Percentiles rank a stretch among this genome's conserved stretches.
These are phyloP conservation scores for Psammodynastes pulverulentus DNA, from an alignment of 2,113 vertebrate species.

Conservation along the genomic window DNA sequence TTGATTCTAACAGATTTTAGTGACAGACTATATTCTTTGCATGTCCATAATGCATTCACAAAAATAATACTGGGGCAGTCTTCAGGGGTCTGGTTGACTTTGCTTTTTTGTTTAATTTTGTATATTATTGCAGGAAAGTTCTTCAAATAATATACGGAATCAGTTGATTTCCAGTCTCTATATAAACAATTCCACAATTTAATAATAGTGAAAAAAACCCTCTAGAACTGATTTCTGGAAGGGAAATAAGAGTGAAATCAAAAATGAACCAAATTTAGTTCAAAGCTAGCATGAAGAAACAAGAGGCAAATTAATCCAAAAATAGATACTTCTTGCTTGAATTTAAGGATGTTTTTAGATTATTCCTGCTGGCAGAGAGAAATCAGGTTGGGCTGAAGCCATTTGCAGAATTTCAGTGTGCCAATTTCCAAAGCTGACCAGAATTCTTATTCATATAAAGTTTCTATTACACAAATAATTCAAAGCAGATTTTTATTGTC, in stretches of 20 bases:
- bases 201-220: neutral
- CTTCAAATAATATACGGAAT: neutral
- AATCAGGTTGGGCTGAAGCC: slow-evolving; percentile 13
- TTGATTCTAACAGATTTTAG: neutral
- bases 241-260: slow-evolving; percentile 19
- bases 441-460: slow-evolving; percentile 19
- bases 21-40: neutral
- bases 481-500: slow-evolving; percentile 13
- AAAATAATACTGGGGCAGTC: neutral
- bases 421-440: slow-evolving; percentile 14
- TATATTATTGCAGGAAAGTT: neutral
- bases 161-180: neutral
- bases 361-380: neutral
- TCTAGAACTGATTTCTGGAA: slow-evolving; percentile 31
- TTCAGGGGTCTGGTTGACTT: neutral
- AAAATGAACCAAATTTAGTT: slow-evolving; percentile 21
- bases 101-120: neutral
- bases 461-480: slow-evolving; percentile 22
- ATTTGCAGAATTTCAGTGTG: slow-evolving; percentile 18
- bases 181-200: neutral
- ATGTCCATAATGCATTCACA: no score
- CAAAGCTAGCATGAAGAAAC: slow-evolving; percentile 17
- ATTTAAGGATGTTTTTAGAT: slow-evolving; percentile 11
- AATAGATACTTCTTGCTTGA: slow-evolving; percentile 2
- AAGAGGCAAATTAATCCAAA: slow-evolving; percentile 25